Base-by-base conservation (phyloP, 1,140 invertebrate genomes). In the Caerostris extrusa region DNA sequence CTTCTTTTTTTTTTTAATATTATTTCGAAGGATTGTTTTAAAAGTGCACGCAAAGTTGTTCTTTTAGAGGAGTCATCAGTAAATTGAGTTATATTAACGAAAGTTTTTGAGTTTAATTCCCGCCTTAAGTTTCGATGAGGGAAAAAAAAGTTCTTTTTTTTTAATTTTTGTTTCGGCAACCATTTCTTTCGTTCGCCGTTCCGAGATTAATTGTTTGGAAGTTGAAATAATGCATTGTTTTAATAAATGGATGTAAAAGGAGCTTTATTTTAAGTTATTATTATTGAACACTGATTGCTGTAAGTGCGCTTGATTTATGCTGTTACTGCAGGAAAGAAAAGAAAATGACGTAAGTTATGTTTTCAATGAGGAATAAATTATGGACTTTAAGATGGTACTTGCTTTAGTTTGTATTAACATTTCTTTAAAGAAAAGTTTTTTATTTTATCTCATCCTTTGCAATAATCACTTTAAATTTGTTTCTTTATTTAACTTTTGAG, bases 31-130 rank as follows among this genome's bases (percentile, higher is more conserved):
- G 60, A 87, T 93, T 93, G 83, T 93, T 93, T 93, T 93, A 93
- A 93, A 93, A 93, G 69, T 2, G 57, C 92, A 88, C 92, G 85
- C 69, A 88, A 88, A 5, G 55, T 93, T 91, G 5, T 93, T 93
- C 6, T 69, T 71, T 57, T 55, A 53, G 12, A 17, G 53, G 69
- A 60, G n/a, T 91, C 90, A 91, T 91, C 57, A 83, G 57, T 93
- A 93, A 88, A 93, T 93, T 88, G 92, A 93, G 92, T 88, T 93
- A 93, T 77, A 34, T 71, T 86, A 71, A 93, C 61, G 82, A 86
- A 87, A 93, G 58, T 61, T 91, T 93, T 61, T 60, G 83, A 93
- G 82, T 87, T 93, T 93, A 93, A 93, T 93, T 93, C 91, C 58
- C 53, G 82, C 83, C 56, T 93, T 93, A 77, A 58, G 56, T 64